Percentiles rank a stretch among this genome's conserved stretches.
These are phyloP conservation scores for Rhabdophis nuchalis DNA, from an alignment of 2,797 vertebrate genomes.

Conservation along the genomic window DNA sequence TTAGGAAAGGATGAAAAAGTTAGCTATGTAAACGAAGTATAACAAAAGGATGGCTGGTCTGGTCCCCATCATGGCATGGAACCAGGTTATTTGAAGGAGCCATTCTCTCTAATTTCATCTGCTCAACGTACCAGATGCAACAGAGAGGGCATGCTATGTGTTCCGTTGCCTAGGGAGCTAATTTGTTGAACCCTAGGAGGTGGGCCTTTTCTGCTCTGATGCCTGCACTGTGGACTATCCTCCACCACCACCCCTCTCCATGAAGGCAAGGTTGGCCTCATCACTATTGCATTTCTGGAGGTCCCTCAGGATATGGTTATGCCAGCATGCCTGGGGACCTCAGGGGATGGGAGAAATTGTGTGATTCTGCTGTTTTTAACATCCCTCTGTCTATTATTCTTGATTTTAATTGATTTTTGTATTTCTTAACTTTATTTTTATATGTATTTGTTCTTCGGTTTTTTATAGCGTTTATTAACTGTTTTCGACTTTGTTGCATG, in stretches of 20 bases:
- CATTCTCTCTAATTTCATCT: not conserved
- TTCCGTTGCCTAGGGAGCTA: not conserved
- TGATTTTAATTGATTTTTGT: not conserved
- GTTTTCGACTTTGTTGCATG: not conserved
- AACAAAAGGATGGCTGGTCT: not conserved
- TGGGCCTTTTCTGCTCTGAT: not conserved
- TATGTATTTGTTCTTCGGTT: not conserved
- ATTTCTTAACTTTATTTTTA: not conserved
- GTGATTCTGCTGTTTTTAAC: not conserved
- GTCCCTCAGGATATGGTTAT: not conserved
- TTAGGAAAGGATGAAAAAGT: not conserved
- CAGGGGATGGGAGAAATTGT: not conserved
- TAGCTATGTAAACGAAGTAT: not conserved
- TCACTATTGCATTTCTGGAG: not conserved
- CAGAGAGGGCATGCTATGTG: not conserved
- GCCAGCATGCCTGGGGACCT: not conserved
- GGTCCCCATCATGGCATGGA: not conserved
- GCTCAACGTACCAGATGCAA: not conserved
- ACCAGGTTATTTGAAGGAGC: not conserved
- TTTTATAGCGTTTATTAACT: not conserved
- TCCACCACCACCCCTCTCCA: accelerated
- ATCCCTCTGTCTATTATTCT: not conserved
- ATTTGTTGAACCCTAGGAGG: not conserved
- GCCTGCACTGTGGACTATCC: not conserved
- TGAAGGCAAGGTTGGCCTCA: not conserved